Base-by-base conservation (phyloP, 2,888 invertebrate genomes). In the Chloroclysta siterata region DNA sequence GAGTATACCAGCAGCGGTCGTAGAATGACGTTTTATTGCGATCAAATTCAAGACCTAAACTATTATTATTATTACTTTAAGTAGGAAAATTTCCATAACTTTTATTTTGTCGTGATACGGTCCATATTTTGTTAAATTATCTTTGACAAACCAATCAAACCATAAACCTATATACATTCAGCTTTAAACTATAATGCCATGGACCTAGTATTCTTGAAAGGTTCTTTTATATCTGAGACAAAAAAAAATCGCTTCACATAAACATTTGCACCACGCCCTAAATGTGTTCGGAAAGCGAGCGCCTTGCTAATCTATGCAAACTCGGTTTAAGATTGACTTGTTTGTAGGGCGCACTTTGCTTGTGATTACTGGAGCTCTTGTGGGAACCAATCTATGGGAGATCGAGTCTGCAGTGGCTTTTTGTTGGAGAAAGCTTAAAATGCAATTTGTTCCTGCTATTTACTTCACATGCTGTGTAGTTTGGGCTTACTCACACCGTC, bases 321-420 rank as follows among this genome's bases (percentile, higher is more conserved):
- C 86, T 77, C 74, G 80, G 83, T 86, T 85, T 85, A 84, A 87
- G 85, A 89, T 88, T 85, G 88, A 87, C 85, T 88, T 88, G 87
- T 88, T 88, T 88, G 87, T 85, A 80, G 80, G 83, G 75, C 82
- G 78, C 81, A 79, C 79, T 80, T 81, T 73, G 78, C 72, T 68
- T 73, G 78, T 79, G 85, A 84, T 85, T 83, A 82, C 81, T 72
- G 70, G 48, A 73, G 73, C 74, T 66, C 75, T 79, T 76, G 76
- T 72, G 73, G 73, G 68, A 77, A 74, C 75, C 82, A 79, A 83
- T 83, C 80, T 76, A 74, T 60, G 65, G 70, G 70, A 75, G 73
- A 77, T 71, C 71, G 72, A 71, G 71, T 72, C 70, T 70, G 65
- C 54, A 33, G 15, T 57, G 44, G 54, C 39, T 57, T 65, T 65